Base-by-base conservation (phyloP, 2,888 invertebrate species). In the Macaria notata region DNA sequence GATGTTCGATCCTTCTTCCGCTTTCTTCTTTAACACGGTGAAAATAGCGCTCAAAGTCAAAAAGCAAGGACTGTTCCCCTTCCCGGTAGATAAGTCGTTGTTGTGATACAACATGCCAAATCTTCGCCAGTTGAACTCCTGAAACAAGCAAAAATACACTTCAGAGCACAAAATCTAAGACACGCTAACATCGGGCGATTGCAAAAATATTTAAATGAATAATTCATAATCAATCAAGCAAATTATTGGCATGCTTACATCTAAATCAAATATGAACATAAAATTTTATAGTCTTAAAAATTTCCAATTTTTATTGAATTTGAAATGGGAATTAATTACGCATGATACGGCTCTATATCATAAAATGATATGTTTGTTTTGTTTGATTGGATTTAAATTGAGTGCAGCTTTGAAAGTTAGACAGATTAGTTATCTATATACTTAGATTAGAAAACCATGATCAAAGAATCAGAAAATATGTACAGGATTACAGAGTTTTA, bases 1-100 rank as follows among this genome's bases (percentile, higher is more conserved):
- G 75, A 92, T 91, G 45, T 71, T 62, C 48, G 93, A 93, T 31
- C 93, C 86, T 41, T 57, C 59, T 0, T 86, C 87, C 69, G 80
- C 79, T 63, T 88, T 83, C 64, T 82, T 83, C 66, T 83, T 81
- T 29, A 92, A 74, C 0, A 88, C 89, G 0, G 85, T 81, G 71
- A 93, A 95, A 41, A 96, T 93, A 0, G 95, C 94, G 56, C 94
- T 94, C 69, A 96, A 86, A 4, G 95, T 95, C 75, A 97, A 94
- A 80, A 94, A 95, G 74, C 97, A 97, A 53, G 94, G 94, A 49
- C 96, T 96, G 81, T 96, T 94, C 5, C 96, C 95, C 62, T 93
- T 87, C 4, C 93, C 93, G 29, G 92, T 92, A 0, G 90, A 83
- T 9, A 92, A 85, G 33, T 93, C 93, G 72, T 94, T 92, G 85